Conservation (phyloP, 2,113 vertebrate genomes). For the Myrmecophaga tridactyla region DNA sequence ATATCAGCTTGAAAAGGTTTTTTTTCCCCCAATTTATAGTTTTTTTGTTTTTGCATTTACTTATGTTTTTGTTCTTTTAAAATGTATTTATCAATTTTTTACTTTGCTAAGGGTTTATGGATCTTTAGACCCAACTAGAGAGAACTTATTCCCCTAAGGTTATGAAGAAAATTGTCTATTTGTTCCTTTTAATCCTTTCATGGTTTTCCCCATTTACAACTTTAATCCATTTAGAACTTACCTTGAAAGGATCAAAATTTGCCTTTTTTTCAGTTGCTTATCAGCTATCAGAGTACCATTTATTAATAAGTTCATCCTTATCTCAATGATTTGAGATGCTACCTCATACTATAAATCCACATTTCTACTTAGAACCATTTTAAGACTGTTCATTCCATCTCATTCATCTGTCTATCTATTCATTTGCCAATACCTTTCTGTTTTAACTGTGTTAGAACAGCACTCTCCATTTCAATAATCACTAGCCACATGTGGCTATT, state of each 20-base stretch:
- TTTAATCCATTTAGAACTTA: not conserved
- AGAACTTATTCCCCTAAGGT: not conserved
- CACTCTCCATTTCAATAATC: not conserved
- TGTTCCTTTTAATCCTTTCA: conserved; percentile 1
- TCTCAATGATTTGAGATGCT: not conserved
- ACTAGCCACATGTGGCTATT: not conserved
- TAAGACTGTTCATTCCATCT: not conserved
- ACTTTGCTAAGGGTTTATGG: not conserved
- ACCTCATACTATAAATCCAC: not conserved
- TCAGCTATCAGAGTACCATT: not conserved
- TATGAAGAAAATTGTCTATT: not conserved
- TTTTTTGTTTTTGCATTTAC: not conserved
- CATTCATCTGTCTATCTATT: no score
- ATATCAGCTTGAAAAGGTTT: not conserved
- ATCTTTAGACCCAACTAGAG: not conserved
- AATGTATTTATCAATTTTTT: not conserved
- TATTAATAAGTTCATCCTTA: not conserved
- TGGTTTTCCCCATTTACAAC: not conserved
- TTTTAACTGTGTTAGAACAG: not conserved
- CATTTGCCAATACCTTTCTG: not conserved
- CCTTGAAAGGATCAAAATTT: not conserved
- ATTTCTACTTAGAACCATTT: not conserved
- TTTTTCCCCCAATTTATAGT: not conserved
- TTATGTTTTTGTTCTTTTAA: not conserved
- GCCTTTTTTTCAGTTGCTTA: not conserved